Evolutionary conservation across 2,113 vertebrate genomes (phyloP).

Genomic region (Myxocyprinus asiaticus): DNA sequence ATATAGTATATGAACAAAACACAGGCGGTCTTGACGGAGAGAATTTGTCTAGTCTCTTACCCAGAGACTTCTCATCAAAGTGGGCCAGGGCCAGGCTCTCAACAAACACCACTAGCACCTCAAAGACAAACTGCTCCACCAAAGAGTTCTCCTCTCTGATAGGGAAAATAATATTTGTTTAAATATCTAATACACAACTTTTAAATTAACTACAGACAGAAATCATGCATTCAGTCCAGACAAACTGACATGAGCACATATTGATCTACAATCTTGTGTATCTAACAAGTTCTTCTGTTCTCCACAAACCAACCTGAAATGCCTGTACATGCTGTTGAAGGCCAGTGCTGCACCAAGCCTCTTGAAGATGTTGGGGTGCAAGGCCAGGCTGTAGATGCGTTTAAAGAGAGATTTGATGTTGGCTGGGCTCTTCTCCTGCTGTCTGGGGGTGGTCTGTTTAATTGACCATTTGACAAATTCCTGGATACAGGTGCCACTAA

Average conservation of each 20-base stretch:
- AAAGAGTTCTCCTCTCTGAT: slow-evolving; percentile 88
- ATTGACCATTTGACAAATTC: slow-evolving; percentile 98
- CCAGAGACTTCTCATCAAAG: slow-evolving; percentile 88
- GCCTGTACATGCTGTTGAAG: slow-evolving; percentile 94
- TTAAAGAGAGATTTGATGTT: slow-evolving; percentile 96
- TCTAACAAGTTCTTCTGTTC: background rate
- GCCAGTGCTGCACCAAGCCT: slow-evolving; percentile 91
- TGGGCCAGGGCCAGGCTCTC: slow-evolving; percentile 92
- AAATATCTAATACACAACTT: background rate
- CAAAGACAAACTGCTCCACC: slow-evolving; percentile 94
- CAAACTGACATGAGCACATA: too few species aligned
- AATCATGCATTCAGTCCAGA: background rate
- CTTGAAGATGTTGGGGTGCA: slow-evolving; percentile 91
- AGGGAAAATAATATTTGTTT: slow-evolving; percentile 34
- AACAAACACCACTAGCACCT: slow-evolving; percentile 88
- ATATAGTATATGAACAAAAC: background rate
- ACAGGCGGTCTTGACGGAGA: background rate
- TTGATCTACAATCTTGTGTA: too few species aligned
- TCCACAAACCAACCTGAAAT: slow-evolving; percentile 80
- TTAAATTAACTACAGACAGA: background rate
- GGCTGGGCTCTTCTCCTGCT: slow-evolving; percentile 85
- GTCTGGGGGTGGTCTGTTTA: slow-evolving; percentile 90
- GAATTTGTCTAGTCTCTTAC: slow-evolving; percentile 66
- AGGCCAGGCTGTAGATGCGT: slow-evolving; percentile 90
- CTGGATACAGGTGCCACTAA: slow-evolving; percentile 86